Conservation (phyloP, 2,888 invertebrate genomes). For the Vanessa cardui region DNA sequence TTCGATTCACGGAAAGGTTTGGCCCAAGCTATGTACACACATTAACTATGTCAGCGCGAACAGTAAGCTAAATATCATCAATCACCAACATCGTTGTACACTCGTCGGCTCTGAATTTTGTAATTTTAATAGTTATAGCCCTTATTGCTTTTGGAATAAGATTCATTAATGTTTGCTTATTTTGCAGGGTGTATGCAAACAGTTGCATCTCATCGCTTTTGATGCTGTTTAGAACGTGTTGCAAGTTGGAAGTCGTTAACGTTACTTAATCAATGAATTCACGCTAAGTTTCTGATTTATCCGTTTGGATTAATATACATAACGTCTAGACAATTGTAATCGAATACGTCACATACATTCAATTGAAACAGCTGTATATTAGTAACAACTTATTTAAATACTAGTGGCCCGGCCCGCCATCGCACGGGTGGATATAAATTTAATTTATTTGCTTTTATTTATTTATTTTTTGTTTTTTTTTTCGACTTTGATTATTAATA, state of each 20-base stretch:
- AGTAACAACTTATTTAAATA: too few species aligned
- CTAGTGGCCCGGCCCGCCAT: too few species aligned
- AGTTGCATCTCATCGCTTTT: slow-evolving; percentile 6
- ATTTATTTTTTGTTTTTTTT: too few species aligned
- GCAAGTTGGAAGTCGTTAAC: slow-evolving; percentile 5
- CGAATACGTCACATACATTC: too few species aligned
- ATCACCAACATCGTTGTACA: slow-evolving; percentile 30
- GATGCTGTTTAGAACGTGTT: not conserved
- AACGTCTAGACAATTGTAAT: too few species aligned
- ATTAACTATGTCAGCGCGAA: slow-evolving; percentile 38
- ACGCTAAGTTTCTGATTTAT: not conserved
- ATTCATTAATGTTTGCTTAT: not conserved
- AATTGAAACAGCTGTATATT: too few species aligned
- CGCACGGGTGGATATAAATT: too few species aligned
- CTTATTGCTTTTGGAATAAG: slow-evolving; percentile 7
- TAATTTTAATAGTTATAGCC: slow-evolving; percentile 8
- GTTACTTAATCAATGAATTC: slow-evolving; percentile 8
- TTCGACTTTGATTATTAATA: too few species aligned
- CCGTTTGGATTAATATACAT: not conserved
- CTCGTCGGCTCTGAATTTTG: slow-evolving; percentile 12
- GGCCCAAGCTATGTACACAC: slow-evolving; percentile 34
- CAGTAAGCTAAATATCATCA: slow-evolving; percentile 40
- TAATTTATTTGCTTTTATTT: too few species aligned
- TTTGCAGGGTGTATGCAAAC: slow-evolving; percentile 6
- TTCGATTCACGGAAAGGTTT: slow-evolving; percentile 4